phyloP scores from a whole-genome alignment of 2,113 vertebrate genomes.

The Ptychochromis oligacanthus region DNA sequence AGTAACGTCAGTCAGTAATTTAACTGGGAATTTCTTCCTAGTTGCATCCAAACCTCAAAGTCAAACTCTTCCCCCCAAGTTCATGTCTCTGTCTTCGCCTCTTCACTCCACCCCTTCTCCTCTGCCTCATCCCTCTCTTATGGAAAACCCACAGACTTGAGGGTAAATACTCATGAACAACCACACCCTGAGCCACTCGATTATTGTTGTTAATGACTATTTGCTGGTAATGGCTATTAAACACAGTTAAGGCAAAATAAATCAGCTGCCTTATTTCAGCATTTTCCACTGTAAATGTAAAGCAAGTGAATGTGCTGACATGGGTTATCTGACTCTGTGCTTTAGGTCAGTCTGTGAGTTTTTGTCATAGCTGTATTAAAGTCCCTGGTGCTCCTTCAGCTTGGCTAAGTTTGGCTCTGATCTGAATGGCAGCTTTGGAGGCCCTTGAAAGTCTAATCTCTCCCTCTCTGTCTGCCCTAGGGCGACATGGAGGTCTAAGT shows the following conservation, averaged over 20 bases:
- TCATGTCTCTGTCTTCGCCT: conserved; percentile 70
- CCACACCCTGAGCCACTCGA: conserved; percentile 66
- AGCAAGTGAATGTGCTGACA: neutral
- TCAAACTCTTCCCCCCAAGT: conserved; percentile 64
- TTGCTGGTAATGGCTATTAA: conserved; percentile 33
- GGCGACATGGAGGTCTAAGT: conserved; percentile 60
- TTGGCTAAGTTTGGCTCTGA: neutral
- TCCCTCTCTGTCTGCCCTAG: conserved; percentile 24
- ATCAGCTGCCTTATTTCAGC: neutral
- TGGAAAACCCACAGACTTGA: conserved; percentile 64
- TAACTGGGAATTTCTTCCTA: conserved; percentile 73
- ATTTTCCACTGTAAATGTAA: neutral
- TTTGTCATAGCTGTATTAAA: neutral
- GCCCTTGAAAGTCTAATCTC: conserved; percentile 34
- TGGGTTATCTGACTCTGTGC: neutral
- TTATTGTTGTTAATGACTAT: conserved; percentile 36
- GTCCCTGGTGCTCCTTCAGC: neutral
- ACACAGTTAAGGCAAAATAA: conserved; percentile 3
- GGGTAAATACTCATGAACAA: conserved; percentile 58
- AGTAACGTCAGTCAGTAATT: conserved; percentile 74
- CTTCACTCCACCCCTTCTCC: conserved; percentile 45
- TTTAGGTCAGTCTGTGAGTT: neutral
- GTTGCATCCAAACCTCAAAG: conserved; percentile 78
- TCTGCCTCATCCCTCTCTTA: conserved; percentile 47
- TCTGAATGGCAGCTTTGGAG: conserved; percentile 22